Base-by-base conservation (phyloP, 1,140 invertebrate species). In the Rhagoletis pomonella region DNA sequence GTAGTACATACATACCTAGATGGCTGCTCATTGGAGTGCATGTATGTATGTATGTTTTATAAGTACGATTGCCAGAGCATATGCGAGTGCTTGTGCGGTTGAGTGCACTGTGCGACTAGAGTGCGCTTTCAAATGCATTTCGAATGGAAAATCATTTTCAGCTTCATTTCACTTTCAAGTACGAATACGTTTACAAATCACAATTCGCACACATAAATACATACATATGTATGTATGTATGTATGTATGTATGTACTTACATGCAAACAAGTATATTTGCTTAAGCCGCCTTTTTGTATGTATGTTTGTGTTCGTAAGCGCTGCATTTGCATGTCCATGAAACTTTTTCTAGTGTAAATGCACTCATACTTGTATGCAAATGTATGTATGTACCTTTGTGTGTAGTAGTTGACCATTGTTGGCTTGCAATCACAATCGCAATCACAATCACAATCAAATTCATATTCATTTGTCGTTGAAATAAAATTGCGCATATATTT, bases 141-240 rank as follows among this genome's bases (percentile, higher is more conserved):
- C 85, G 88, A 88, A 84, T 87, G 87, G 88, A 91, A 92, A 92
- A 91, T 90, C 90, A 91, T 91, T 90, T 92, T 92, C 91, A 92
- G 90, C 91, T 91, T 91, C 90, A 92, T 92, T 92, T 92, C 91
- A 92, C 89, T 90, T 90, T 90, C 90, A 88, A 92, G 91, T 91
- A 42, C 19, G 29, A 19, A 60, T 29, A 60, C 50, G 19, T 85
- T 29, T 60, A 17, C 59, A 62, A n/a, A 85, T 42, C 67, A 73
- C 67, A 73, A 65, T 65, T 65, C 29, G 67, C 42, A n/a, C 12
- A 39, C 42, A 69, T 29, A 29, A 29, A 29, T 29, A 69, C 29
- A 69, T 69, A 12, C n/a, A 55, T 19, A 50, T 7, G 1, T 55
- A 4, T 50, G 42, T 44, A 1, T 44, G 7, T 12, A 39, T 67